A percentile compares a stretch with the other conserved stretches of the same genome.
These are phyloP conservation scores for Eugnorisma glareosa DNA, from an alignment of 2,888 invertebrate genomes.

Conservation along the genomic window DNA sequence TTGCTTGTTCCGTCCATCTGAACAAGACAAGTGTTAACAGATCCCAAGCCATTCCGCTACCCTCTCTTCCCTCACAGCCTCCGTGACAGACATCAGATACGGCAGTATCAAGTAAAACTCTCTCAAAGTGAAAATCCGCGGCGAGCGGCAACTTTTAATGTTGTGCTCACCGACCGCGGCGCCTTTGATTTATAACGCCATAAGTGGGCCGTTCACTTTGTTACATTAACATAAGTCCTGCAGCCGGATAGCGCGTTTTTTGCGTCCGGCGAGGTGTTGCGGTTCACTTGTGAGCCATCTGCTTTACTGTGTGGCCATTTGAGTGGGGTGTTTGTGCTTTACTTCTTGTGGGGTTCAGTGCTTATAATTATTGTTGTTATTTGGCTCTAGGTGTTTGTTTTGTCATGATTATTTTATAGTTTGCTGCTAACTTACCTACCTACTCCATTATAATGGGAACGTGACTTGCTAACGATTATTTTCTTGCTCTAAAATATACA, in stretches of 20 bases:
- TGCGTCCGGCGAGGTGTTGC: slow-evolving; percentile 11
- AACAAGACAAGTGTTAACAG: not conserved
- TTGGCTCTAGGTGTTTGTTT: not conserved
- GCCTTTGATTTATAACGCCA: slow-evolving; percentile 73
- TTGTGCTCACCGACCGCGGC: slow-evolving; percentile 69
- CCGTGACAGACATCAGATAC: slow-evolving; percentile 74
- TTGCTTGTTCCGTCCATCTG: not conserved
- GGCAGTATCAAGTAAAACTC: slow-evolving; percentile 76
- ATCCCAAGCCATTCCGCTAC: not conserved
- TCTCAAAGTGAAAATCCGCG: slow-evolving; percentile 84
- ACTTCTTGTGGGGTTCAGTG: not conserved
- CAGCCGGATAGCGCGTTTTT: slow-evolving; percentile 26
- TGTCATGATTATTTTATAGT: not conserved
- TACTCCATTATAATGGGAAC: not conserved
- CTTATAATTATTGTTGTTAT: not conserved
- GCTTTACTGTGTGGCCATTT: not conserved
- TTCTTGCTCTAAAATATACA: not conserved
- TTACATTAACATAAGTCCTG: slow-evolving; percentile 61
- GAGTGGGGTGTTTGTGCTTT: slow-evolving; percentile 5
- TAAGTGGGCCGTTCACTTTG: slow-evolving; percentile 61
- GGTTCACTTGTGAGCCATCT: slow-evolving; percentile 27
- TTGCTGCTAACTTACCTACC: not conserved
- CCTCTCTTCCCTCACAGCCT: slow-evolving; percentile 55
- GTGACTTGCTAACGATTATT: not conserved
- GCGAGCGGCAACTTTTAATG: slow-evolving; percentile 75